Base-by-base conservation (phyloP, 2,888 invertebrate genomes). In the Dasypogon diadema region DNA sequence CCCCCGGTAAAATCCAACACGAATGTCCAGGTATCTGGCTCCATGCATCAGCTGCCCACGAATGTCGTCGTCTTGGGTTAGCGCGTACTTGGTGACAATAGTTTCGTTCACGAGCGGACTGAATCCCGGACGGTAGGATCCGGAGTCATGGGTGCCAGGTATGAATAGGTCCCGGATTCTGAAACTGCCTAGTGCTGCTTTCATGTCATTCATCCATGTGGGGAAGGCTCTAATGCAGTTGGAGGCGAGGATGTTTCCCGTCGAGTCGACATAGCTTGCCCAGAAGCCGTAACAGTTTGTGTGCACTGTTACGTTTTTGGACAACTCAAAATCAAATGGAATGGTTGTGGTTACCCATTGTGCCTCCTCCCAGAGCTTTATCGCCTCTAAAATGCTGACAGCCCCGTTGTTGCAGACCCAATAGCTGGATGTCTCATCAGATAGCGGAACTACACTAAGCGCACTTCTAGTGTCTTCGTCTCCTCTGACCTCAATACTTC, bases 101-200 rank as follows among this genome's bases (percentile, higher is more conserved):
- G 83, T 86, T 75, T 86, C 86, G 18, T 81, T 82, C 12, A 79
- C 37, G n/a, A 81, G 75, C 0, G 86, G 86, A 81, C 85, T 80
- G 34, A 85, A 86, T 74, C 83, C 81, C 2, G 81, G 80, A 1
- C 85, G 83, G 81, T 89, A 91, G 8, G 90, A 87, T 2, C 91
- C 92, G 0, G 92, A 90, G 82, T 92, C 91, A 81, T 93, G 92
- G 0, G 92, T 90, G 0, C 92, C 92, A 1, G 92, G 92, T 80
- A 92, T 87, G 78, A 92, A 89, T 2, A 92, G 81, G 76, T 89
- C 87, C 10, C 87, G 85, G 60, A 91, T 81, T 46, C 87, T 87
- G 74, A 87, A 81, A 26, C 84, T 82, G 0, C 87, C 88, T 12
- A 90, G 81, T 26, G 82, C 81, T 1, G 83, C 77, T 37, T 83